Evolutionary conservation across 2,888 invertebrate genomes (phyloP).

Genomic region (Ormia ochracea): DNA sequence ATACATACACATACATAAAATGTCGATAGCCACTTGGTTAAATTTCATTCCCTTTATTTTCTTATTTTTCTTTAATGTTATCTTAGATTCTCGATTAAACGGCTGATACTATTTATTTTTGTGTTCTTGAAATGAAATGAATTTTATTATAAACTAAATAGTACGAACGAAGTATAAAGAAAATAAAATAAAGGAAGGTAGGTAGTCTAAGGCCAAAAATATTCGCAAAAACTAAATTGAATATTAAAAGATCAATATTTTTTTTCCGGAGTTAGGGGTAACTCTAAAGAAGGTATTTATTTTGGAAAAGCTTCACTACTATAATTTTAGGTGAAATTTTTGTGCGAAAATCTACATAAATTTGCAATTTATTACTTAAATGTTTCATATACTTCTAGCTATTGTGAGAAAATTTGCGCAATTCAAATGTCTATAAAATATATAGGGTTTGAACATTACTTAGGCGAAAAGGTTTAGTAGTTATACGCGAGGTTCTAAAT

Average conservation of each 20-base stretch:
- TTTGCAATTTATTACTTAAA: constrained; percentile 35
- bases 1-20: no score
- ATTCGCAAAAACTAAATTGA: not conserved
- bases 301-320: constrained; percentile 36
- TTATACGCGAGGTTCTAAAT: not conserved
- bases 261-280: not conserved
- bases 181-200: not conserved
- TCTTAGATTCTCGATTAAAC: not conserved
- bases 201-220: not conserved
- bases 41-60: not conserved
- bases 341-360: constrained; percentile 53
- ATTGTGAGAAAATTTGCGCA: constrained; percentile 9
- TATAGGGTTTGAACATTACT: not conserved
- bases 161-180: not conserved
- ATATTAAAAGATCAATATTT: not conserved
- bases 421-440: constrained; percentile 63
- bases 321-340: constrained; percentile 39
- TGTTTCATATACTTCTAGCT: constrained; percentile 12
- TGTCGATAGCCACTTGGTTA: not conserved
- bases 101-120: not conserved
- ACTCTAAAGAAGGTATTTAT: constrained; percentile 16
- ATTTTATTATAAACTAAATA: not conserved
- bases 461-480: not conserved
- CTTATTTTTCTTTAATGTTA: no score
- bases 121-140: not conserved